Evolutionary conservation across 2,888 invertebrate genomes (phyloP).

Genomic region (Drosophila cracens): DNA sequence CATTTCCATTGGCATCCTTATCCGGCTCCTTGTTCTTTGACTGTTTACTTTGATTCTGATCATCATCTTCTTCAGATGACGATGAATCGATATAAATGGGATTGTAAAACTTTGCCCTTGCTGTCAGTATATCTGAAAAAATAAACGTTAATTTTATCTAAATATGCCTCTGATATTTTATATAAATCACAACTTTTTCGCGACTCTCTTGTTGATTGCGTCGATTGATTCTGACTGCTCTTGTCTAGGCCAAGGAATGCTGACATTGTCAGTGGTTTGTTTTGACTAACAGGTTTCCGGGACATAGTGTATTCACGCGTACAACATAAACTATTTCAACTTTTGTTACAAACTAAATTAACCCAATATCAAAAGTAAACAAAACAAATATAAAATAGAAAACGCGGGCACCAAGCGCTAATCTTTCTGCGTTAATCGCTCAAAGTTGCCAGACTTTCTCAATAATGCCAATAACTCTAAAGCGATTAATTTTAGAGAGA

Average conservation of each 20-base stretch:
- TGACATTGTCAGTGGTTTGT: conserved; percentile 74
- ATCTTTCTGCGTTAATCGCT: conserved; percentile 3
- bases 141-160: neutral
- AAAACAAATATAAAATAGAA: conserved; percentile 19
- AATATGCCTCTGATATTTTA: neutral
- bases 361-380: conserved; percentile 22
- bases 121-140: conserved; percentile 28
- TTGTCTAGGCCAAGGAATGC: conserved; percentile 70
- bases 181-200: conserved; percentile 24
- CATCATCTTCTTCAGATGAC: conserved; percentile 73
- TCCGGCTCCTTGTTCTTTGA: conserved; percentile 18
- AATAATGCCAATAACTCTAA: neutral
- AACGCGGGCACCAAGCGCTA: conserved; percentile 34
- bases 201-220: conserved; percentile 15
- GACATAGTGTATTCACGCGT: conserved; percentile 27
- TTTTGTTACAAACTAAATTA: conserved; percentile 13
- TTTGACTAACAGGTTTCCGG: conserved; percentile 32
- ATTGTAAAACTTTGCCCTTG: conserved; percentile 62
- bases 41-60: conserved; percentile 14
- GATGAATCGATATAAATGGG: conserved; percentile 82
- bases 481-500: neutral
- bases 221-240: conserved; percentile 42
- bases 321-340: conserved; percentile 2
- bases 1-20: conserved; percentile 39
- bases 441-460: conserved; percentile 12